Evolutionary conservation across 2,888 invertebrate species (phyloP), one percentile per base, ranked within the genome.

Genomic region (Hydropsyche betteni): DNA sequence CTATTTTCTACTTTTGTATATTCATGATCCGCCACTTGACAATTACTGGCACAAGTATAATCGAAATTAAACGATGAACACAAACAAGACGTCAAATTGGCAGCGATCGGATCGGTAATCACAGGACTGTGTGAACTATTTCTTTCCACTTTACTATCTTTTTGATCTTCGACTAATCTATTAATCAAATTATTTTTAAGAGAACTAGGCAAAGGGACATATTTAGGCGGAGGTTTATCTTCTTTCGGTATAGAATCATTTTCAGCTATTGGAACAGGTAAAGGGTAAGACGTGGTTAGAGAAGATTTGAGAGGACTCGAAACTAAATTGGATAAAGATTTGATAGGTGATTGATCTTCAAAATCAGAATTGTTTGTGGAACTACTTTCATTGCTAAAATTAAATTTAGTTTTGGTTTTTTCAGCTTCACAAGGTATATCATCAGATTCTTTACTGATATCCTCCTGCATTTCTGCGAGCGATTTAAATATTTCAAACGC

Each of bases 251-350:
- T 68, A 16, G 52, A 74, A 69, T 36, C 55, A 77, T 55, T 77
- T 71, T 72, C 8, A 74, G 77, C 52, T 68, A 77, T 74, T 76
- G 74, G 76, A 78, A 77, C 82, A 82, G 82, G 84, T 44, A 44
- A 44, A 82, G 81, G 82, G 82, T 80, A 83, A 82, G 77, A 84
- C 82, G 78, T 83, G n/a, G 75, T 71, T 10, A 75, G 80, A 71
- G 84, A 82, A 58, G 85, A 83, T 80, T 84, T 85, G 10, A 81
- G 83, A 80, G 86, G 90, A 85, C 86, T 89, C 81, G 90, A 90
- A 76, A 90, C 90, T 81, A 90, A 85, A 83, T 90, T 90, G 71
- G 90, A 90, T 77, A 90, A 83, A 75, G 90, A 90, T 82, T 90
- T 90, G 36, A 90, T 90, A 70, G 90, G 89, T 70, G 90, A 90